Evolutionary conservation across 1,140 invertebrate species (phyloP), one percentile per base, ranked within the genome.

Genomic region (Galendromus occidentalis): DNA sequence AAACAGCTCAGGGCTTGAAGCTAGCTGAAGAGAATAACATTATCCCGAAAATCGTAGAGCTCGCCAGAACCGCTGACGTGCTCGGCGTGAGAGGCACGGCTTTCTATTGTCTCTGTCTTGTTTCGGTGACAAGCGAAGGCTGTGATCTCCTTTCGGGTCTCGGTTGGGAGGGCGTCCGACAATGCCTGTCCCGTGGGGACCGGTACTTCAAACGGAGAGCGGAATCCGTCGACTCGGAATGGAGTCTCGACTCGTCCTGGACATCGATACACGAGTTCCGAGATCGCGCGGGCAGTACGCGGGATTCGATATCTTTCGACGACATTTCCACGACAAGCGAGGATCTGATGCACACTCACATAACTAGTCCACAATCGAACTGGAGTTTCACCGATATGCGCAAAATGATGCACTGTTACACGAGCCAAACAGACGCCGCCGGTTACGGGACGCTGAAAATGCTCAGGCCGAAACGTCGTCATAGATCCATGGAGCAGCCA

Each of bases 21-120:
- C 82, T 85, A 68, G 75, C 94, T 17, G 80, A 79, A 39, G 78
- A 81, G 65, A 74, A 80, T 65, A 79, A 80, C 64, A 76, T 85
- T 20, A 72, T 87, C 29, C 77, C 78, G 44, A 73, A 79, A 44
- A 78, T 88, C 44, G 80, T 84, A 0, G 75, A 81, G 25, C 76
- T 94, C 63, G 88, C 85, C 0, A 71, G 81, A 81, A 55, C 85
- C 85, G 75, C 81, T 82, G 9, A 84, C 92, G 39, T 91, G 91
- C 73, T 86, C 88, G 0, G 79, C 95, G 22, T 80, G 89, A 66
- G 90, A 87, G 77, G 76, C 0, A 92, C 89, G 1, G 87, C 88
- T 1, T 88, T 90, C 75, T 92, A 91, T 74, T 82, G 84, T 6
- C 77, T 96, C 5, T 85, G 88, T 64, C 77, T 95, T 0, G 80